phyloP scores from a whole-genome alignment of 2,797 vertebrate species.

The Anguilla marmorata region DNA sequence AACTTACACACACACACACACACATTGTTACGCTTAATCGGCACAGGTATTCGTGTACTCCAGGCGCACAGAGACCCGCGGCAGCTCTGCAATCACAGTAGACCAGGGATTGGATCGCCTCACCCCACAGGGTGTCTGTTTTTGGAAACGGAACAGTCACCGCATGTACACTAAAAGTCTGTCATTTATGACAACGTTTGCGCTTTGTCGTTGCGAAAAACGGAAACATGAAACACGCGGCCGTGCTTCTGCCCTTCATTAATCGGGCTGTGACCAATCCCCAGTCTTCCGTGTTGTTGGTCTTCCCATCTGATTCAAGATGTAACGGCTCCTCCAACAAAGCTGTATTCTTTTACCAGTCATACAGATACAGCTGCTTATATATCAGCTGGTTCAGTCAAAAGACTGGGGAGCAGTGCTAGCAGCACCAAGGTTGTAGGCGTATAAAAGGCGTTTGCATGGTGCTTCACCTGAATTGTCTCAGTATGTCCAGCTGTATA shows the following conservation, averaged over 20 bases:
- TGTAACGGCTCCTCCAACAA: not conserved
- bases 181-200: constrained; percentile 23
- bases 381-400: not conserved
- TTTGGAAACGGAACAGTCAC: not conserved
- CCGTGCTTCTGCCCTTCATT: not conserved
- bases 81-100: no score
- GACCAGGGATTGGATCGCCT: not conserved
- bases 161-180: not conserved
- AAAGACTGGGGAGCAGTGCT: not conserved
- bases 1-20: not conserved
- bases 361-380: not conserved
- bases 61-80: not conserved
- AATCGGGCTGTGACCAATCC: constrained; percentile 4
- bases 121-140: not conserved
- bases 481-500: no score
- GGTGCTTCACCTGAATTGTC: no score
- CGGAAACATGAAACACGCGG: constrained; percentile 1
- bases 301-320: not conserved
- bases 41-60: not conserved
- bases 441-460: no score
- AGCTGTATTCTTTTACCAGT: constrained; percentile 7
- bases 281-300: not conserved
- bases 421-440: no score
- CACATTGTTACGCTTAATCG: not conserved
- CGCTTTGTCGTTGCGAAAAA: constrained; percentile 17